Conservation (phyloP, 2,113 vertebrate species). For the Myodes glareolus region DNA sequence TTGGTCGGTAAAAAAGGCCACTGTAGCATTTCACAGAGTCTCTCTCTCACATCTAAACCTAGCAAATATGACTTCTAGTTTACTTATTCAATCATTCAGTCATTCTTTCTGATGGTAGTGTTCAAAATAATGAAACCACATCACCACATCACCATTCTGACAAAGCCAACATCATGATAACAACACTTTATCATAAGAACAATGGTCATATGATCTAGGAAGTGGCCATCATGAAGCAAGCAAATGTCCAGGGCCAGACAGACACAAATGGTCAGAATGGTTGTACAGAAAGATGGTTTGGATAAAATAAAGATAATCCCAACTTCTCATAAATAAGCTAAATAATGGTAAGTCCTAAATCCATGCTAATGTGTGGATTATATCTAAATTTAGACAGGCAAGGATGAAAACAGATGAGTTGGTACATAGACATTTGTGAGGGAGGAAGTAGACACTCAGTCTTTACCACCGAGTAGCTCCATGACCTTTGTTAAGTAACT, state of each 20-base stretch:
- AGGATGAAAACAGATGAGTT: not conserved
- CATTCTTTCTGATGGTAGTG: not conserved
- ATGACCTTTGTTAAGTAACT: not conserved
- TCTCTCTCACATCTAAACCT: not conserved
- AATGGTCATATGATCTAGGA: too few relatives aligned
- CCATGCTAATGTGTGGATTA: not conserved
- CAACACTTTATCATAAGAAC: not conserved
- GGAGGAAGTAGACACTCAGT: not conserved
- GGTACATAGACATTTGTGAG: not conserved
- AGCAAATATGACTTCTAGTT: not conserved
- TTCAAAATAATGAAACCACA: not conserved
- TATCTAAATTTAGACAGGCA: not conserved
- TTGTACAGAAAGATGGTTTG: not conserved
- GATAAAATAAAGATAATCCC: not conserved
- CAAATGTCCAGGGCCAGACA: not conserved
- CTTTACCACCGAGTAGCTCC: not conserved
- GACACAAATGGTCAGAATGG: not conserved
- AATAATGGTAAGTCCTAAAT: not conserved
- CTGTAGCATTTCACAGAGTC: not conserved
- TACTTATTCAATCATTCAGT: not conserved
- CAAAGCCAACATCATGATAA: not conserved
- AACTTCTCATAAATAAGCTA: not conserved
- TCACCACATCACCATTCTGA: not conserved
- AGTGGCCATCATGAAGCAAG: not conserved
- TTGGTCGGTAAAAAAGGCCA: not conserved